These are phyloP conservation scores for Basileuterus tristriatus DNA, from an alignment of 2,797 vertebrate genomes.

Conservation along the genomic window DNA sequence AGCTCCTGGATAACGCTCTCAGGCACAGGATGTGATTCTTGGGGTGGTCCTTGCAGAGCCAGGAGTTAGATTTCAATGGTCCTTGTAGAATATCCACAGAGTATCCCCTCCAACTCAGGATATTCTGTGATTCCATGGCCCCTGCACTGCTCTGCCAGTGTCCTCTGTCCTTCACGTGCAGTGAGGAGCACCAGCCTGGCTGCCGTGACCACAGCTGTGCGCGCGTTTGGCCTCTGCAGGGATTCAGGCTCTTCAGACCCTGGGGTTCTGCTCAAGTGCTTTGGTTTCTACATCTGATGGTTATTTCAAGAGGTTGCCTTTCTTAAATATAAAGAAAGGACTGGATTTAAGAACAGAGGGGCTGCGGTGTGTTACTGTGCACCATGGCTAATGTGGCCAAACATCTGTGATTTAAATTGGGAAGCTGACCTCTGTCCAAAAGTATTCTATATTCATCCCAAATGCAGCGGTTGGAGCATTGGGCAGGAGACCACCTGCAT, in stretches of 20 bases:
- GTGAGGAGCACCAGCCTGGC: neutral
- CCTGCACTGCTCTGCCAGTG: neutral
- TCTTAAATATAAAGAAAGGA: neutral
- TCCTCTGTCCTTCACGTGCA: rapidly evolving
- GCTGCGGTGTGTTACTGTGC: neutral
- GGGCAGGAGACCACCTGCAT: constrained; percentile 39
- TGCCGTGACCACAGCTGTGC: rapidly evolving
- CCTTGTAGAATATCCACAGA: neutral
- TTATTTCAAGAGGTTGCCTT: neutral
- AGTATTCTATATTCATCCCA: neutral
- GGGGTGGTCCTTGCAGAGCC: neutral
- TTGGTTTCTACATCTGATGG: neutral
- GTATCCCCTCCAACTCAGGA: neutral
- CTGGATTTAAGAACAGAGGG: constrained; percentile 2
- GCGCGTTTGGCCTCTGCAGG: rapidly evolving
- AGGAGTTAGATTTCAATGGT: neutral
- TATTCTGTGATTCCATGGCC: neutral
- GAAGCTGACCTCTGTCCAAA: constrained; percentile 37
- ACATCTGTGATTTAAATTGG: constrained; percentile 61
- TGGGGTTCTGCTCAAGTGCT: neutral
- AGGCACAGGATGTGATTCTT: neutral
- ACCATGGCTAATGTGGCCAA: neutral
- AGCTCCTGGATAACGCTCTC: neutral
- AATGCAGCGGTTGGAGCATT: neutral
- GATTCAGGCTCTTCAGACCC: neutral